Evolutionary conservation across 2,888 invertebrate genomes (phyloP).

Genomic region (Stenotaenia linearis): DNA sequence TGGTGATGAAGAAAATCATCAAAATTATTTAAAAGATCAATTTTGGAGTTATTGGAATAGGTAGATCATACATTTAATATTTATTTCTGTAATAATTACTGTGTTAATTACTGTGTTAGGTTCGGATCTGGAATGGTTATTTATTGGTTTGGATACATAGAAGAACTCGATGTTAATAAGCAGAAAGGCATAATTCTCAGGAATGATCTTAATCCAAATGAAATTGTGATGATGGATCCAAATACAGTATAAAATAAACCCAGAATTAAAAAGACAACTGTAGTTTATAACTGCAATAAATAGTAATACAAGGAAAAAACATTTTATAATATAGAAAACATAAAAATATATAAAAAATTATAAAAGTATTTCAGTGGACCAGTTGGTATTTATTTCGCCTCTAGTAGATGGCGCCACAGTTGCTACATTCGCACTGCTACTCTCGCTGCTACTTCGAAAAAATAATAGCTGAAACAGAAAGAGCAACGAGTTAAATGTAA

Average conservation of each 20-base stretch:
- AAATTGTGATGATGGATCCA: constrained; percentile 30
- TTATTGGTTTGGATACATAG: constrained; percentile 83
- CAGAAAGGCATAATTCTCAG: constrained; percentile 45
- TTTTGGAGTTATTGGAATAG: constrained; percentile 83
- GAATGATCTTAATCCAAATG: constrained; percentile 43
- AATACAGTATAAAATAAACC: not conserved
- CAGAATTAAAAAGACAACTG: no score
- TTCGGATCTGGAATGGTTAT: constrained; percentile 92
- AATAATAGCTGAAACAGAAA: no score
- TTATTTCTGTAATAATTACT: not conserved
- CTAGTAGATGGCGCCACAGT: no score
- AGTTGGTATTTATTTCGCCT: no score
- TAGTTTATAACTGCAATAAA: no score
- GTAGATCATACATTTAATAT: constrained; percentile 42
- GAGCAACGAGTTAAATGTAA: no score
- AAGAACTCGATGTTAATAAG: constrained; percentile 46
- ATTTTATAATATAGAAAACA: no score
- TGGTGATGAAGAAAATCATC: constrained; percentile 75
- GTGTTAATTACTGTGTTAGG: constrained; percentile 48
- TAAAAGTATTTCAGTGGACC: no score
- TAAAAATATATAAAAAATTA: no score
- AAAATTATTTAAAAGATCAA: constrained; percentile 74
- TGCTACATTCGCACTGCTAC: no score
- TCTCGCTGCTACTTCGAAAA: no score
- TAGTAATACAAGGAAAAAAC: no score